These are phyloP conservation scores for Caloenas nicobarica DNA, from an alignment of 2,113 vertebrate species.

Conservation along the genomic window DNA sequence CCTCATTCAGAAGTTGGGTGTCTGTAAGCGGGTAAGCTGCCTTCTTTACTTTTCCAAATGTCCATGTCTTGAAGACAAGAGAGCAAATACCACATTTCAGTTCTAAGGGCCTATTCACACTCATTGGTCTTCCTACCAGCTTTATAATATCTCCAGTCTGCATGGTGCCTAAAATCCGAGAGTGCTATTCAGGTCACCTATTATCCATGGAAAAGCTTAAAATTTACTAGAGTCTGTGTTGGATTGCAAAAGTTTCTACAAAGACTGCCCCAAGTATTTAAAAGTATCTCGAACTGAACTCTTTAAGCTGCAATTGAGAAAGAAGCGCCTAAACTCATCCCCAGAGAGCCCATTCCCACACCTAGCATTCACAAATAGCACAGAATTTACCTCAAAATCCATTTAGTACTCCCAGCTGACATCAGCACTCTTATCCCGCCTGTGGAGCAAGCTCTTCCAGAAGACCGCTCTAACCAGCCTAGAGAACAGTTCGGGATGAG, in stretches of 20 bases:
- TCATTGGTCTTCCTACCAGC: background rate
- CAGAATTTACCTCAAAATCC: constrained; percentile 7
- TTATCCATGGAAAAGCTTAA: background rate
- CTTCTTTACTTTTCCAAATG: background rate
- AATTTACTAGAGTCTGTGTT: background rate
- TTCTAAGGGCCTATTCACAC: background rate
- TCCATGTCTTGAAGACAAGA: background rate
- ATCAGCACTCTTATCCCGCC: background rate
- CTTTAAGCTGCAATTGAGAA: constrained; percentile 6
- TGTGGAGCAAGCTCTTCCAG: background rate
- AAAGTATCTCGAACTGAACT: background rate
- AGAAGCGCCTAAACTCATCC: background rate
- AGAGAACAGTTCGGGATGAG: background rate
- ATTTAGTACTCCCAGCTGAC: constrained; percentile 22
- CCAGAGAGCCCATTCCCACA: background rate
- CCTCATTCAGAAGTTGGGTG: background rate
- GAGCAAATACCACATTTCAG: background rate
- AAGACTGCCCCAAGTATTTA: accelerated
- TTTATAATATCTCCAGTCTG: background rate
- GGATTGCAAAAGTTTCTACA: background rate
- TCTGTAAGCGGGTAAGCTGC: background rate
- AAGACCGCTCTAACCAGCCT: background rate
- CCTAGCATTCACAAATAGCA: background rate
- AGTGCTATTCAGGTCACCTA: background rate
- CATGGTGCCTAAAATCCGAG: background rate